Percentiles rank a stretch among this genome's conserved stretches.
phyloP scores from a whole-genome alignment of 2,797 vertebrate genomes.

The Xerus rutilus region DNA sequence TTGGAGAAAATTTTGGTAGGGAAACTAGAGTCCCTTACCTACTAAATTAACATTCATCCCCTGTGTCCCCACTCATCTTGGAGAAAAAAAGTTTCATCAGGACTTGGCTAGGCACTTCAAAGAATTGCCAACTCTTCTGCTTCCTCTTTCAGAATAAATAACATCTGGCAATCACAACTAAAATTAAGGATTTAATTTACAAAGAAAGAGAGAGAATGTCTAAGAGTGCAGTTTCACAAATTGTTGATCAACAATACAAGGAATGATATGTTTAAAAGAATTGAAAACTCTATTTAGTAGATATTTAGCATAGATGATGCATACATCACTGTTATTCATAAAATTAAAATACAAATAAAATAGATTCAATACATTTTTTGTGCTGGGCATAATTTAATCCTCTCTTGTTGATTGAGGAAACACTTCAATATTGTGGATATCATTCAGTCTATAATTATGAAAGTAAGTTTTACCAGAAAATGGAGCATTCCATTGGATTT shows the following conservation, averaged over 20 bases:
- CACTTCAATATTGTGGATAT: neutral
- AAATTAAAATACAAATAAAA: slow-evolving; percentile 41
- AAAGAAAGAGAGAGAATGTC: neutral
- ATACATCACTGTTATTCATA: slow-evolving; percentile 48
- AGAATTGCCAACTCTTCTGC: neutral
- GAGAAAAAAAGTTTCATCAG: neutral
- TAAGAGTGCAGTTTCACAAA: slow-evolving; percentile 20
- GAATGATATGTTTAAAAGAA: slow-evolving; percentile 38
- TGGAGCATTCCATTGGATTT: slow-evolving; percentile 36
- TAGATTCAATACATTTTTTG: neutral
- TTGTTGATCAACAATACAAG: neutral
- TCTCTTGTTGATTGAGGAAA: neutral
- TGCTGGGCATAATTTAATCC: neutral
- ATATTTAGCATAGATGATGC: neutral
- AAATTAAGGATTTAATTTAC: slow-evolving; percentile 41
- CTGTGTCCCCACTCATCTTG: neutral
- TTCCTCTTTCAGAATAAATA: slow-evolving; percentile 39
- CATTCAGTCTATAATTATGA: slow-evolving; percentile 40
- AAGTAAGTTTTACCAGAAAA: neutral
- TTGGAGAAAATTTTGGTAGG: neutral
- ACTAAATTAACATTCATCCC: neutral
- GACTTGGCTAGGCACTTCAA: neutral
- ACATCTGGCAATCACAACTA: neutral
- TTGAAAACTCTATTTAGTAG: slow-evolving; percentile 36
- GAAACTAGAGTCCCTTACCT: neutral